Conservation (phyloP, 35 echinoderm and acorn worm genomes). For the Hemicentrotus pulcherrimus region DNA sequence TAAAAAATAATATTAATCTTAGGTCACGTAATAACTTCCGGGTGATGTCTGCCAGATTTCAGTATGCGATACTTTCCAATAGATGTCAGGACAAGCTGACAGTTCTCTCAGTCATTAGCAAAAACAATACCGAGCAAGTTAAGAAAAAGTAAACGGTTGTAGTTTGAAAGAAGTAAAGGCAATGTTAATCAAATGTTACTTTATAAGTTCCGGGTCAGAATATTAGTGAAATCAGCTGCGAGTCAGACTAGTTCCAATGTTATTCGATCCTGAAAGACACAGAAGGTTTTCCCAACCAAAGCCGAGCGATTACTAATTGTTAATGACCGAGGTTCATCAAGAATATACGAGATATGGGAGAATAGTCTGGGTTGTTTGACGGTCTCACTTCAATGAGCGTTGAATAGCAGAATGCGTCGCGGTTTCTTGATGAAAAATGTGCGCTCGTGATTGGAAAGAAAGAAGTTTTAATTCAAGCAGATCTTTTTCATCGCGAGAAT, state of each 20-base stretch:
- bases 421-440: background rate
- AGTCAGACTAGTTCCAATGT: background rate
- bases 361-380: background rate
- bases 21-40: too few species aligned
- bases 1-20: too few species aligned
- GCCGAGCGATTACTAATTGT: background rate
- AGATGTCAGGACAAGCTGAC: too few species aligned
- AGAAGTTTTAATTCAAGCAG: background rate
- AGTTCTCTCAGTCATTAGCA: too few species aligned
- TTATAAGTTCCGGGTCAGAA: background rate
- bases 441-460: background rate
- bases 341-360: background rate
- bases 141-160: too few species aligned
- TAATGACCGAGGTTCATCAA: background rate
- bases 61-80: too few species aligned
- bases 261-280: background rate
- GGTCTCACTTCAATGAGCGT: background rate
- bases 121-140: too few species aligned
- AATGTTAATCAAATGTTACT: background rate
- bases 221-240: background rate
- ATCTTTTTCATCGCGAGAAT: background rate
- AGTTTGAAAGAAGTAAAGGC: too few species aligned
- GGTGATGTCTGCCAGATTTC: too few species aligned
- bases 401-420: background rate
- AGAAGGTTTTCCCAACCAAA: background rate